Conservation (phyloP, 2,888 invertebrate genomes). For the Tenthredo scrophulariae region DNA sequence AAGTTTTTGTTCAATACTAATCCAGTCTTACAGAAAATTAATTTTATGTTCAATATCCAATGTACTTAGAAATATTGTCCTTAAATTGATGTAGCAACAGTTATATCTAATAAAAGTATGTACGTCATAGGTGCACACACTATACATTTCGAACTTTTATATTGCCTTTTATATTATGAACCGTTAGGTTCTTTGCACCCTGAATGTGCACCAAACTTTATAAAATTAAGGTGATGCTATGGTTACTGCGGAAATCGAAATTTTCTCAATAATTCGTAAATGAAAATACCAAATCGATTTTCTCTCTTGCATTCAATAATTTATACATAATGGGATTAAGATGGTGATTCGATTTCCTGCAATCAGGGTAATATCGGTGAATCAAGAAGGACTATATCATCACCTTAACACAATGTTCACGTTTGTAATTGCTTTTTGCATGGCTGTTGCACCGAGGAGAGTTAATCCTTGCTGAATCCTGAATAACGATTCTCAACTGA, state of each 20-base stretch:
- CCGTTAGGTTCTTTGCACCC: conserved; percentile 3
- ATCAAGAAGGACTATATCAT: neutral
- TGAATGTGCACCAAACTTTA: conserved; percentile 1
- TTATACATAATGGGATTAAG: neutral
- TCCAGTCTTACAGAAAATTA: neutral
- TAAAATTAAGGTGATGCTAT: neutral
- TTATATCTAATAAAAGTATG: neutral
- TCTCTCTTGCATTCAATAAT: neutral
- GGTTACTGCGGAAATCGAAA: neutral
- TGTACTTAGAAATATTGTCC: conserved; percentile 22
- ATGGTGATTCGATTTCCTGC: neutral
- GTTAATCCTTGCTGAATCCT: neutral
- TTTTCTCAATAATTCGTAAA: neutral
- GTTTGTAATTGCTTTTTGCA: conserved; percentile 14
- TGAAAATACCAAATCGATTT: neutral
- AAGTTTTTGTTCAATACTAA: neutral
- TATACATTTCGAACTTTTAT: neutral
- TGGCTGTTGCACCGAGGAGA: conserved; percentile 32
- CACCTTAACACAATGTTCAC: neutral
- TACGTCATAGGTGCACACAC: neutral
- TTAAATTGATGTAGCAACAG: neutral
- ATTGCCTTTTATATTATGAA: neutral
- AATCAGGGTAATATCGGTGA: neutral
- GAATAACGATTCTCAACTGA: neutral
- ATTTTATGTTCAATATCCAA: conserved; percentile 8